phyloP scores from a whole-genome alignment of 2,113 vertebrate genomes.

The Melanerpes formicivorus region DNA sequence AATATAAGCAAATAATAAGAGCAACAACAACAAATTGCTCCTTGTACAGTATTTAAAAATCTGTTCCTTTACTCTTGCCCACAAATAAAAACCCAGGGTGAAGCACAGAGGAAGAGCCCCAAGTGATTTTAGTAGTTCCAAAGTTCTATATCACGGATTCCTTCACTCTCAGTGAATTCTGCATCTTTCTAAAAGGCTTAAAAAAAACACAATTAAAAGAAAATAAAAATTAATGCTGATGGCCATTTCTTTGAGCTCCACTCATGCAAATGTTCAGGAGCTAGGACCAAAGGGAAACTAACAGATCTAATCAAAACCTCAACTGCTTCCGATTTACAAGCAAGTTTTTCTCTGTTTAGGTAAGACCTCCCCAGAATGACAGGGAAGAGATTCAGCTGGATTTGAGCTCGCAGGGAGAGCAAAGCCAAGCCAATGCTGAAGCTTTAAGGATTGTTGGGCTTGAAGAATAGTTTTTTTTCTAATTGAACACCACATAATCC shows the following conservation, averaged over 20 bases:
- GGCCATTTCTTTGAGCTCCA: conserved; percentile 50
- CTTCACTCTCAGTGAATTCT: conserved; percentile 28
- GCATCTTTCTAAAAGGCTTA: not conserved
- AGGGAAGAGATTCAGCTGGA: not conserved
- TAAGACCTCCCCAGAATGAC: not conserved
- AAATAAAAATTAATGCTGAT: not conserved
- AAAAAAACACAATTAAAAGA: not conserved
- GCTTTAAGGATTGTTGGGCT: not conserved
- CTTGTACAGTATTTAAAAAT: not conserved
- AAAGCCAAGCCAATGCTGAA: not conserved
- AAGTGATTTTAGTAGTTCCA: not conserved
- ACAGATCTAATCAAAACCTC: conserved; percentile 42
- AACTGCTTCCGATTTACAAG: conserved; percentile 35
- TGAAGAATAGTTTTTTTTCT: not conserved
- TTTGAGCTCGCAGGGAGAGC: not conserved
- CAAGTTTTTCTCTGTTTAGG: not conserved
- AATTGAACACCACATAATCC: not conserved
- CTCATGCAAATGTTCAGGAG: conserved; percentile 22
- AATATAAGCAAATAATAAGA: not conserved
- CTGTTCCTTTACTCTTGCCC: not conserved
- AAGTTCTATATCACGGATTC: conserved; percentile 11
- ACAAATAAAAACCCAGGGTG: not conserved
- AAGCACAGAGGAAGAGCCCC: not conserved
- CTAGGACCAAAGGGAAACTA: conserved; percentile 25
- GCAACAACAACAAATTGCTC: not conserved